phyloP scores from a whole-genome alignment of 2,797 vertebrate species.

The Dermochelys coriacea region DNA sequence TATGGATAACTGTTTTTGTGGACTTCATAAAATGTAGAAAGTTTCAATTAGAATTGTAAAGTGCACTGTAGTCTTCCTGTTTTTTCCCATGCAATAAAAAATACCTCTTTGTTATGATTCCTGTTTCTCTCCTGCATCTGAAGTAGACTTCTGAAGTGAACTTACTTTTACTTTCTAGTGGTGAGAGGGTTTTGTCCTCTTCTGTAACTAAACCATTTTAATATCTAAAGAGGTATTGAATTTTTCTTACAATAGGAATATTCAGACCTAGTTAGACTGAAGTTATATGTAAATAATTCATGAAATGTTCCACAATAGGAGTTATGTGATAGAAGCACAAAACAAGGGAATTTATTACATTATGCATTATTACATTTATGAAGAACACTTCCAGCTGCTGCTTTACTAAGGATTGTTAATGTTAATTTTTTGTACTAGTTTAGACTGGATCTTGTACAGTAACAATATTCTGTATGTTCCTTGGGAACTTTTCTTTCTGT shows the following conservation, averaged over 20 bases:
- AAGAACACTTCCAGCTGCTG: conserved; percentile 69
- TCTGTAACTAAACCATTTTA: conserved; percentile 28
- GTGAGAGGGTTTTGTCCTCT: conserved; percentile 1
- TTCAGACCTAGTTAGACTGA: not conserved
- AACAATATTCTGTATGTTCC: conserved; percentile 63
- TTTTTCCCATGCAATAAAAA: conserved; percentile 3
- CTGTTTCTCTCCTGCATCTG: conserved; percentile 1
- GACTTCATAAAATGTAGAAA: not conserved
- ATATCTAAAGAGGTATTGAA: not conserved
- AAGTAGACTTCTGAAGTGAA: conserved; percentile 18
- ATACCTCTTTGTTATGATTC: not conserved
- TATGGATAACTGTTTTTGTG: conserved; percentile 2
- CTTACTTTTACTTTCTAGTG: conserved; percentile 10
- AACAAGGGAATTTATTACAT: conserved; percentile 18
- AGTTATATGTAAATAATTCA: conserved; percentile 21
- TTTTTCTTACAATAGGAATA: not conserved
- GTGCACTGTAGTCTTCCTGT: not conserved
- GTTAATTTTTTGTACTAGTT: conserved; percentile 71
- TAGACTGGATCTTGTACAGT: conserved; percentile 27
- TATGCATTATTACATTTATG: not conserved
- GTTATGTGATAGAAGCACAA: not conserved
- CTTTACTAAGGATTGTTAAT: conserved; percentile 58
- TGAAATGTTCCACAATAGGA: conserved; percentile 39
- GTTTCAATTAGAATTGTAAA: not conserved
- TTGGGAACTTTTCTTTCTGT: conserved; percentile 50